Conservation (phyloP, 2,113 vertebrate genomes). For the Silurus asotus region DNA sequence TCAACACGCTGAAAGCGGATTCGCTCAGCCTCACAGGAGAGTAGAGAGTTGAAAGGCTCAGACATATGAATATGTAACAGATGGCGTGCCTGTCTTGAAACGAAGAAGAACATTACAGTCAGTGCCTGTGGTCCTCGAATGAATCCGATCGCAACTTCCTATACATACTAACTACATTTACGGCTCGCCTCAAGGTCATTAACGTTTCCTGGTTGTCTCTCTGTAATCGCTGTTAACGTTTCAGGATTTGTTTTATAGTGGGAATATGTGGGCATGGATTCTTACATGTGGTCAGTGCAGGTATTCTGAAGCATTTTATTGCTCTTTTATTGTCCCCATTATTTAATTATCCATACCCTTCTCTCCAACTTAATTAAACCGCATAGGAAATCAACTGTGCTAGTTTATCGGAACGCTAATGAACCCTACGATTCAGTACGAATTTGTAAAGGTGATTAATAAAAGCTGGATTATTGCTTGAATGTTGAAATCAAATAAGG, state of each 20-base stretch:
- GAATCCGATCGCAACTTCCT: constrained; percentile 2
- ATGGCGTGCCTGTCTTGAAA: constrained; percentile 24
- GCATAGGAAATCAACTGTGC: background rate
- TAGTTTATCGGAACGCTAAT: background rate
- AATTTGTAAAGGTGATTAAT: background rate
- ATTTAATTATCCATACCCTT: background rate
- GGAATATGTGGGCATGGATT: background rate
- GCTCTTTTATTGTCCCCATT: background rate
- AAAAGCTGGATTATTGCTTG: background rate
- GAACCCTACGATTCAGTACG: background rate
- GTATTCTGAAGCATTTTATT: background rate
- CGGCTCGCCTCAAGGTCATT: constrained; percentile 14
- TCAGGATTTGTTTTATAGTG: background rate
- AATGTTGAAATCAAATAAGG: background rate
- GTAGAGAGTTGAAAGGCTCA: constrained; percentile 22
- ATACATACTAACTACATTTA: constrained; percentile 35
- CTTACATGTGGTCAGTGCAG: background rate
- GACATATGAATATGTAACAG: constrained; percentile 46
- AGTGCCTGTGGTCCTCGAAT: constrained; percentile 13
- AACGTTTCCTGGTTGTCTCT: background rate
- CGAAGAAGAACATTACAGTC: constrained; percentile 18
- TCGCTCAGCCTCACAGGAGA: constrained; percentile 24
- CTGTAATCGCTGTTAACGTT: background rate
- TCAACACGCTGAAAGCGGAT: constrained; percentile 23
- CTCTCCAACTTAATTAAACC: background rate